Evolutionary conservation across 2,888 invertebrate species (phyloP).

Genomic region (Ceramica pisi): DNA sequence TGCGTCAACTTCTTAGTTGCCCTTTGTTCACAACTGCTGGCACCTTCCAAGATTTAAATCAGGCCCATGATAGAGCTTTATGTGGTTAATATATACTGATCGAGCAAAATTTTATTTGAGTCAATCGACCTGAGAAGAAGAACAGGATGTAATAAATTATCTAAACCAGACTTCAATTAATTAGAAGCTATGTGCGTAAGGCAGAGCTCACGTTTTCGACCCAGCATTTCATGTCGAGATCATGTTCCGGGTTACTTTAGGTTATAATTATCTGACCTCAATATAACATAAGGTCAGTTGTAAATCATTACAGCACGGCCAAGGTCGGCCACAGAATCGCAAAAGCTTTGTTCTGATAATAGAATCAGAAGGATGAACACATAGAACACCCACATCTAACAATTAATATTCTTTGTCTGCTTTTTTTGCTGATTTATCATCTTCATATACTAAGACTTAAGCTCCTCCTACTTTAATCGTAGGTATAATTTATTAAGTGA

Average conservation of each 20-base stretch:
- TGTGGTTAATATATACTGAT: too few relatives aligned
- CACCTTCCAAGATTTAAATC: too few relatives aligned
- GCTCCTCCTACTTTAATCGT: slow-evolving; percentile 41
- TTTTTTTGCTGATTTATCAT: slow-evolving; percentile 49
- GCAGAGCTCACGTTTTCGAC: slow-evolving; percentile 80
- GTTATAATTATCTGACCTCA: slow-evolving; percentile 80
- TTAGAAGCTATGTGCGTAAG: slow-evolving; percentile 48
- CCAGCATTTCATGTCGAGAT: slow-evolving; percentile 75
- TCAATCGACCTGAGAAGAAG: too few relatives aligned
- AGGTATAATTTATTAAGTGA: slow-evolving; percentile 50
- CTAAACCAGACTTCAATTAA: slow-evolving; percentile 23
- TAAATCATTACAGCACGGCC: slow-evolving; percentile 77
- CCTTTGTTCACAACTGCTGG: too few relatives aligned
- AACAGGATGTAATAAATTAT: slow-evolving; percentile 13
- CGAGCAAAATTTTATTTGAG: too few relatives aligned
- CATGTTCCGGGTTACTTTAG: slow-evolving; percentile 82
- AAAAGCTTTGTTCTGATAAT: slow-evolving; percentile 67
- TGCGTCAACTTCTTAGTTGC: too few relatives aligned
- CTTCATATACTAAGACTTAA: slow-evolving; percentile 29
- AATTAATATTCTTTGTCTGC: slow-evolving; percentile 46
- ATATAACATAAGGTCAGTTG: slow-evolving; percentile 75
- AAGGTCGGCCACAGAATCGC: slow-evolving; percentile 71
- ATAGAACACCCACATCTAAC: slow-evolving; percentile 65
- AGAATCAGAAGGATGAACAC: slow-evolving; percentile 63
- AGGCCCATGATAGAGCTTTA: too few relatives aligned